A percentile compares a stretch with the other conserved stretches of the same genome.
These are phyloP conservation scores for Agriopis leucophaearia DNA, from an alignment of 2,888 invertebrate species.

Conservation along the genomic window DNA sequence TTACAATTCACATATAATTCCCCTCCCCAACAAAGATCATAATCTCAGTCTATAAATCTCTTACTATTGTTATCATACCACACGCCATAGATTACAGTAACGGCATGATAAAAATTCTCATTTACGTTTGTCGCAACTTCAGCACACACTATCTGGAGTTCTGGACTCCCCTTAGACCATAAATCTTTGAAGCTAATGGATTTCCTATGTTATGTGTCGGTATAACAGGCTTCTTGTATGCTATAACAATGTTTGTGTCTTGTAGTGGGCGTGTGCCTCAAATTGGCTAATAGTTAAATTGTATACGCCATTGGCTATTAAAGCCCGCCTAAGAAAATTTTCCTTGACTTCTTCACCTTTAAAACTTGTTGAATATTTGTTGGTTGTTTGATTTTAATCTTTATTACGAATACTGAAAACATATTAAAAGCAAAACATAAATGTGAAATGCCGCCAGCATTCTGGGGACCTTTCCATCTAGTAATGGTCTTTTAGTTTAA, in stretches of 20 bases:
- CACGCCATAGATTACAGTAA: slow-evolving; percentile 29
- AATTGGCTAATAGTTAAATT: slow-evolving; percentile 36
- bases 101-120: slow-evolving; percentile 31
- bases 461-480: too few relatives aligned
- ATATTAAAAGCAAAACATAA: neutral
- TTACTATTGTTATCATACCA: slow-evolving; percentile 34
- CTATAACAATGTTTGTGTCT: slow-evolving; percentile 51
- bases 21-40: slow-evolving; percentile 23
- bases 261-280: slow-evolving; percentile 42
- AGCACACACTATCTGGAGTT: slow-evolving; percentile 36
- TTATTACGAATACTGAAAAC: neutral
- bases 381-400: neutral
- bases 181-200: slow-evolving; percentile 54
- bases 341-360: slow-evolving; percentile 25
- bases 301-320: slow-evolving; percentile 12
- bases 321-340: slow-evolving; percentile 14
- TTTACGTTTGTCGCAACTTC: slow-evolving; percentile 35
- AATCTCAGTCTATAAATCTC: slow-evolving; percentile 34
- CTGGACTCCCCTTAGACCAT: slow-evolving; percentile 39
- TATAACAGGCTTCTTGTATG: slow-evolving; percentile 56
- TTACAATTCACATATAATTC: slow-evolving; percentile 4
- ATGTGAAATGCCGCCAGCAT: too few relatives aligned
- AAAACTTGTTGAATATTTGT: slow-evolving; percentile 10
- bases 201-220: slow-evolving; percentile 55
- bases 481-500: too few relatives aligned